A percentile compares a stretch with the other conserved stretches of the same genome.
phyloP scores from a whole-genome alignment of 2,113 vertebrate species.

The Pollimyrus isidori region DNA sequence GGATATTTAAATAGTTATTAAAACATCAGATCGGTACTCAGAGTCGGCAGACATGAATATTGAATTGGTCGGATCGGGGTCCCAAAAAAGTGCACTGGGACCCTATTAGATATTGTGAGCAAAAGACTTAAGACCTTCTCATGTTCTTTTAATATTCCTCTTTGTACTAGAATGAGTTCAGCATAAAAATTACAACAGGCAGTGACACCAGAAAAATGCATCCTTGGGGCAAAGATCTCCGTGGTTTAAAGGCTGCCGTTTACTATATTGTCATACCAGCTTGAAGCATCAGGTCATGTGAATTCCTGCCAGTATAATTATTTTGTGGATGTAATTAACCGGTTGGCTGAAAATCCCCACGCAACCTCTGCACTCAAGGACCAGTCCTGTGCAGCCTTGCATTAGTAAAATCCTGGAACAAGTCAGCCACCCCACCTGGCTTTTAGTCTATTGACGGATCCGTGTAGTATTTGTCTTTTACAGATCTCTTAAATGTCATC shows the following conservation, averaged over 20 bases:
- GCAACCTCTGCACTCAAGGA: neutral
- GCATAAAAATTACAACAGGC: neutral
- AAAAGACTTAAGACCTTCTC: neutral
- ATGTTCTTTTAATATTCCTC: neutral
- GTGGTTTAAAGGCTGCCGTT: neutral
- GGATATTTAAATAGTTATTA: neutral
- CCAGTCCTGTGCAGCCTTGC: neutral
- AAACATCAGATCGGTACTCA: neutral
- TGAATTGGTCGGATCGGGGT: neutral
- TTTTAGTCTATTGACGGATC: neutral
- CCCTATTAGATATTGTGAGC: neutral
- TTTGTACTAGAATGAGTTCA: neutral
- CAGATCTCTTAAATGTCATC: neutral
- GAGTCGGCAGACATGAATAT: neutral
- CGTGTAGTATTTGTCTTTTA: neutral
- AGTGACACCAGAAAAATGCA: neutral
- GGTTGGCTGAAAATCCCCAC: neutral
- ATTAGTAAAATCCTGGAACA: neutral
- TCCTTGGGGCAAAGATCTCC: neutral
- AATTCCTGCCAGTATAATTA: neutral
- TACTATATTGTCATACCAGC: neutral
- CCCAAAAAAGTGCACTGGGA: neutral
- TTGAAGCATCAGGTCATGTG: neutral
- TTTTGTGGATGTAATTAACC: neutral
- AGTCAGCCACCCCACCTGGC: neutral